phyloP scores from a whole-genome alignment of 2,113 vertebrate species.

The Probosciger aterrimus region DNA sequence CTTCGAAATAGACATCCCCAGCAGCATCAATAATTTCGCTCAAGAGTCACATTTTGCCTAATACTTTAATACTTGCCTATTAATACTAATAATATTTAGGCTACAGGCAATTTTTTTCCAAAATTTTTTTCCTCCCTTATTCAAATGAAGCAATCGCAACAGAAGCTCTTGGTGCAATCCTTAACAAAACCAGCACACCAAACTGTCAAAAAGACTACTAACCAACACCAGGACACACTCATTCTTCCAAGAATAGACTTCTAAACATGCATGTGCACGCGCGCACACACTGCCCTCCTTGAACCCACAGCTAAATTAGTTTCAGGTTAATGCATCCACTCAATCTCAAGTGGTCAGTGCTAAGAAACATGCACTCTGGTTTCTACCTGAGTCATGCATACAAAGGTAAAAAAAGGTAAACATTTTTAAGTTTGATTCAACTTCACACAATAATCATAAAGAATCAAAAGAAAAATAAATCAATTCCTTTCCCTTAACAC shows the following conservation, averaged over 20 bases:
- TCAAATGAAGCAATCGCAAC: neutral
- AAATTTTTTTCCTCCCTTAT: neutral
- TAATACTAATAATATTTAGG: neutral
- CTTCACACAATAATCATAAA: neutral
- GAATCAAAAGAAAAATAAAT: neutral
- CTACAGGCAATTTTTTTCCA: neutral
- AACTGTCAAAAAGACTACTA: neutral
- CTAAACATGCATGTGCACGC: accelerated
- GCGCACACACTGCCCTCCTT: neutral
- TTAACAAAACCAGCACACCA: neutral
- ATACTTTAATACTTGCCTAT: neutral
- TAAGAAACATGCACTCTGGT: neutral
- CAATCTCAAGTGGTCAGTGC: neutral
- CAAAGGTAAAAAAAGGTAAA: neutral
- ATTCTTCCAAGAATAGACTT: neutral
- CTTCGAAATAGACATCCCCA: neutral
- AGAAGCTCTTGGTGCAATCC: neutral
- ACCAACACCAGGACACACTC: neutral
- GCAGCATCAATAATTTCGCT: neutral
- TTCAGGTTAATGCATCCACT: neutral
- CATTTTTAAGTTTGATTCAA: neutral
- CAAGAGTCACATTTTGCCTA: neutral
- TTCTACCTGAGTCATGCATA: neutral
- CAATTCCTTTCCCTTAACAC: neutral
- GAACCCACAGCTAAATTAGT: neutral